These are phyloP conservation scores for Lethenteron reissneri DNA, from an alignment of 2,113 vertebrate species.

Conservation along the genomic window DNA sequence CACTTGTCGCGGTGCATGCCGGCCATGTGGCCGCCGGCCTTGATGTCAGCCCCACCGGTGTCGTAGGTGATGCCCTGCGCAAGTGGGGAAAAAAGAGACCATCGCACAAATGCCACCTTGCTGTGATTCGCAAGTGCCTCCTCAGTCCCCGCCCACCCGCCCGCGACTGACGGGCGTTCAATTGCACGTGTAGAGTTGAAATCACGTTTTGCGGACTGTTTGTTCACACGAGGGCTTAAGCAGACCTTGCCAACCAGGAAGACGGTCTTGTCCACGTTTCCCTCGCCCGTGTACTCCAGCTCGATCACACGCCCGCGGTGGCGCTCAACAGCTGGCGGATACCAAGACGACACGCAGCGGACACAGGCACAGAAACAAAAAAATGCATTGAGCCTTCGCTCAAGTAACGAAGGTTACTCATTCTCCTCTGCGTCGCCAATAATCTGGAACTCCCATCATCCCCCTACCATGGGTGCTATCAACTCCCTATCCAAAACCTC, in stretches of 20 bases:
- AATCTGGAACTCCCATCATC: too few relatives aligned
- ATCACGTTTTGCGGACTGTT: neutral
- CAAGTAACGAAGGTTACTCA: too few relatives aligned
- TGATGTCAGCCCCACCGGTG: slow-evolving; percentile 43
- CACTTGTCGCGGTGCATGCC: slow-evolving; percentile 53
- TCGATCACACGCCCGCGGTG: slow-evolving; percentile 37
- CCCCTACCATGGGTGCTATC: too few relatives aligned
- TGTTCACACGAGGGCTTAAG: neutral
- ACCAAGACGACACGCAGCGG: neutral
- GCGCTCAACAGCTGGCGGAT: slow-evolving; percentile 24
- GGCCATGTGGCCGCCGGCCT: slow-evolving; percentile 38
- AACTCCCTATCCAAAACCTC: too few relatives aligned
- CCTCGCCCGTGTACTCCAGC: slow-evolving; percentile 31
- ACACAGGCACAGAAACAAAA: neutral
- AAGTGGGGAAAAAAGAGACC: neutral
- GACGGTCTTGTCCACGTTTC: slow-evolving; percentile 24
- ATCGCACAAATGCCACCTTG: neutral
- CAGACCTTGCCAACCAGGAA: slow-evolving; percentile 42
- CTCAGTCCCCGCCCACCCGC: neutral
- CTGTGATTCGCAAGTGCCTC: neutral
- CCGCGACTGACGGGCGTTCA: neutral
- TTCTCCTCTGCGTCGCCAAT: too few relatives aligned
- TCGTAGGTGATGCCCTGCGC: slow-evolving; percentile 41
- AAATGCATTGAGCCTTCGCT: too few relatives aligned
- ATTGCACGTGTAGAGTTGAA: neutral